Evolutionary conservation across 64 coral and sea anemone species (phyloP).

Genomic region (Stichodactyla helianthus): DNA sequence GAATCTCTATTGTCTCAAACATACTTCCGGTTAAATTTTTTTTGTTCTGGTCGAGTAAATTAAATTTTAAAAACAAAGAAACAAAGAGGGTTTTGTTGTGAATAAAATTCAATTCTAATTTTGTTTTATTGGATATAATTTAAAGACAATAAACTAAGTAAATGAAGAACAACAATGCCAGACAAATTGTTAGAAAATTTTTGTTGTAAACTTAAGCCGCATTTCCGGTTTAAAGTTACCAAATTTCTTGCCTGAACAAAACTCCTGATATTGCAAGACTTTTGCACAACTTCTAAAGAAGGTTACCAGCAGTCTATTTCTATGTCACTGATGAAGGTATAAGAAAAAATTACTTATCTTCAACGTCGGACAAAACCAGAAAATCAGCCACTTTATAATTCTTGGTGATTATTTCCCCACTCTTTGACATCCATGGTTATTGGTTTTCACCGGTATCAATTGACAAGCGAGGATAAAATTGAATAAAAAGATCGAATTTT

Average conservation of each 20-base stretch:
- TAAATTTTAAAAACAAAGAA: neutral
- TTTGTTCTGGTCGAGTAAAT: neutral
- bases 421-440: neutral
- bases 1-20: too few species aligned
- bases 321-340: neutral
- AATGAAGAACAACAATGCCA: neutral
- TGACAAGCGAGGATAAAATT: neutral
- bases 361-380: neutral
- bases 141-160: neutral
- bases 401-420: neutral
- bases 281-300: neutral
- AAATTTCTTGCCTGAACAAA: neutral
- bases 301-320: neutral
- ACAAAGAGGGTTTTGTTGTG: neutral
- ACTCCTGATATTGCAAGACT: neutral
- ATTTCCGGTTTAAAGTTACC: slow-evolving; percentile 5
- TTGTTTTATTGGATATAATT: neutral
- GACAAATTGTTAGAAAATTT: neutral
- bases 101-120: neutral
- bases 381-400: neutral
- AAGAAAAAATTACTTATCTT: neutral
- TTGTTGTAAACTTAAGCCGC: neutral
- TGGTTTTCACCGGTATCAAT: neutral
- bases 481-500: slow-evolving; percentile 21
- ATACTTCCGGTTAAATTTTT: neutral